A percentile compares a stretch with the other conserved stretches of the same genome.
These are phyloP conservation scores for Bombyx huttoni DNA, from an alignment of 2,888 invertebrate genomes.

Conservation along the genomic window DNA sequence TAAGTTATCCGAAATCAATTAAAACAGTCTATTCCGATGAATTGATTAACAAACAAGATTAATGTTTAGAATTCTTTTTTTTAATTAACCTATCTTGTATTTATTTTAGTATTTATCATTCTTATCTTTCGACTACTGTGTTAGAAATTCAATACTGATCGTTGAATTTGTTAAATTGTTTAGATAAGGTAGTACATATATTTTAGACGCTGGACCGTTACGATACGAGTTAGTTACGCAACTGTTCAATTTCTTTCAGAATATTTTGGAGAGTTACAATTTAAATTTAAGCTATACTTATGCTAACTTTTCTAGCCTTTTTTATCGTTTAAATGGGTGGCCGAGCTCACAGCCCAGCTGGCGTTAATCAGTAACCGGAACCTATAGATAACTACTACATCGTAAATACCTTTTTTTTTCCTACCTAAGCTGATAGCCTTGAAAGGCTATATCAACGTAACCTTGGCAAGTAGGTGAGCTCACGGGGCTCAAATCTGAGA, in stretches of 20 bases:
- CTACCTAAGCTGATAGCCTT: too few relatives aligned
- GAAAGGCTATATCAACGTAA: too few relatives aligned
- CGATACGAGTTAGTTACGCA: not conserved
- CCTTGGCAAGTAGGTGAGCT: too few relatives aligned
- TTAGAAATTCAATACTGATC: not conserved
- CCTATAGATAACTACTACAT: too few relatives aligned
- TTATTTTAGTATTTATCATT: not conserved
- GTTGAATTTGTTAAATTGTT: not conserved
- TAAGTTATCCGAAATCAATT: slow-evolving; percentile 5
- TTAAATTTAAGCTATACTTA: too few relatives aligned
- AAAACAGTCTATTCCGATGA: slow-evolving; percentile 3
- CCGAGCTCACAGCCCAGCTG: too few relatives aligned
- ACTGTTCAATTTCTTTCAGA: not conserved
- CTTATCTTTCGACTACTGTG: not conserved
- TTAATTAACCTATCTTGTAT: not conserved
- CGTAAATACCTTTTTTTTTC: too few relatives aligned
- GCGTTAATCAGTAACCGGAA: too few relatives aligned
- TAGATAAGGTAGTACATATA: not conserved
- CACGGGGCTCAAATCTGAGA: too few relatives aligned
- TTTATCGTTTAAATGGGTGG: too few relatives aligned
- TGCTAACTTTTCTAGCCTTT: too few relatives aligned
- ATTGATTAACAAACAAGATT: slow-evolving; percentile 4
- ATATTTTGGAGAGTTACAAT: too few relatives aligned
- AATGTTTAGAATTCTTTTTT: slow-evolving; percentile 2
- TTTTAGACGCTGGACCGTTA: not conserved